Base-by-base conservation (phyloP, 2,888 invertebrate genomes). In the Lasius platythorax region DNA sequence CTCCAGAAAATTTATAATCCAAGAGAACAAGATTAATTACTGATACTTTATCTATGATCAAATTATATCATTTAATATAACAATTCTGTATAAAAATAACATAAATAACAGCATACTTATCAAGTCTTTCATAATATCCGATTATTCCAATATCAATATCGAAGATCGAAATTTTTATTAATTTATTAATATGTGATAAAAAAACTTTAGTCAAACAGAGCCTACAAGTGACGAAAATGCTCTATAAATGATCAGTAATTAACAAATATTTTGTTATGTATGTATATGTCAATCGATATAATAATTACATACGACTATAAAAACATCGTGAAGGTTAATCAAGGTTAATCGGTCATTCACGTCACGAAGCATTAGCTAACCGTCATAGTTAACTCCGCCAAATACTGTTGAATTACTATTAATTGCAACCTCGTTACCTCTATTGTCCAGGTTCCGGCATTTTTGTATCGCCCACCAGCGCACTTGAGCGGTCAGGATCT, bases 381-480 rank as follows among this genome's bases (percentile, higher is more conserved):
- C 33, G 50, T 82, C 56, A 18, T 28, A 30, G 28, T 56, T 28
- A 12, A 33, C 43, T 70, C 66, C 58, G 9, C 15, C 28, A 30
- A 72, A 50, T 53, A 82, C 28, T 74, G 30, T 15, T 33, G 23
- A 76, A 64, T 63, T 64, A 46, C 12, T 63, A 75, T 74, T 74
- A 53, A 67, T 4, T 73, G 43, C 28, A 40, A 28, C n/a, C 81
- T 84, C 4, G 23, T 74, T 74, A 50, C 40, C 28, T 50, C 30
- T 30, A 64, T 76, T 83, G 88, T 90, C 9, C 89, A 95, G 96
- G 96, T 64, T 98, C 98, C 11, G 98, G 98, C 76, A 98, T 98
- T 86, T 98, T 98, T 93, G 97, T 98, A 8, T 97, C 98, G 0
- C 98, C 98, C 1, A 96, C 97, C 4, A 97, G 97, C 8, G 98